Conservation (phyloP, 2,888 invertebrate species). For the Nipponacmea schrenckii region DNA sequence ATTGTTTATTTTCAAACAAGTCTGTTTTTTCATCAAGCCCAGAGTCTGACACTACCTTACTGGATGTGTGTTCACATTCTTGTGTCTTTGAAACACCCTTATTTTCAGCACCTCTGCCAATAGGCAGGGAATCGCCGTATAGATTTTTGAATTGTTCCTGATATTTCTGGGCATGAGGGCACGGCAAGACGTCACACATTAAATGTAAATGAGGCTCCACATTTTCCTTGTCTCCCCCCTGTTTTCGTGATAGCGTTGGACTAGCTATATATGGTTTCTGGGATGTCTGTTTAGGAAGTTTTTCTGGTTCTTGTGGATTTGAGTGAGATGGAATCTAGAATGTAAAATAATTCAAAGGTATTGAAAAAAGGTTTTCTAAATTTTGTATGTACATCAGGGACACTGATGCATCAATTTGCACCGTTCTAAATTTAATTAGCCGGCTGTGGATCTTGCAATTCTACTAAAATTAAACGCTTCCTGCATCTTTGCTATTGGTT, state of each 20-base stretch:
- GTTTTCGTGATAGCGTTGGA: slow-evolving; percentile 32
- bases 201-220: slow-evolving; percentile 50
- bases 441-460: too few species aligned
- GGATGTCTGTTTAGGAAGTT: not conserved
- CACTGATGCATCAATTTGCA: too few species aligned
- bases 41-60: slow-evolving; percentile 24
- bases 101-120: slow-evolving; percentile 9
- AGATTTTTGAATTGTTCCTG: slow-evolving; percentile 11
- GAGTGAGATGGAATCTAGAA: too few species aligned
- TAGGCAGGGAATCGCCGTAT: slow-evolving; percentile 2
- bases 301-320: too few species aligned
- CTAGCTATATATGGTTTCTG: slow-evolving; percentile 34
- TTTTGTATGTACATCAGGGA: too few species aligned
- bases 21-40: slow-evolving; percentile 47
- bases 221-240: slow-evolving; percentile 15
- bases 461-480: too few species aligned
- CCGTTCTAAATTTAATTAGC: too few species aligned
- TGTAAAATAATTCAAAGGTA: too few species aligned
- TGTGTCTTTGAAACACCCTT: not conserved
- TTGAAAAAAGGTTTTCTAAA: too few species aligned
- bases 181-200: slow-evolving; percentile 51
- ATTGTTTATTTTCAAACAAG: slow-evolving; percentile 45
- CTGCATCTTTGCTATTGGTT: too few species aligned
- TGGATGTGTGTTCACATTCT: slow-evolving; percentile 13
- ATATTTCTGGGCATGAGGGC: slow-evolving; percentile 36